A percentile compares a stretch with the other conserved stretches of the same genome.
Evolutionary conservation across 2,888 invertebrate genomes (phyloP).

Genomic region (Acanthosepion esculentum): DNA sequence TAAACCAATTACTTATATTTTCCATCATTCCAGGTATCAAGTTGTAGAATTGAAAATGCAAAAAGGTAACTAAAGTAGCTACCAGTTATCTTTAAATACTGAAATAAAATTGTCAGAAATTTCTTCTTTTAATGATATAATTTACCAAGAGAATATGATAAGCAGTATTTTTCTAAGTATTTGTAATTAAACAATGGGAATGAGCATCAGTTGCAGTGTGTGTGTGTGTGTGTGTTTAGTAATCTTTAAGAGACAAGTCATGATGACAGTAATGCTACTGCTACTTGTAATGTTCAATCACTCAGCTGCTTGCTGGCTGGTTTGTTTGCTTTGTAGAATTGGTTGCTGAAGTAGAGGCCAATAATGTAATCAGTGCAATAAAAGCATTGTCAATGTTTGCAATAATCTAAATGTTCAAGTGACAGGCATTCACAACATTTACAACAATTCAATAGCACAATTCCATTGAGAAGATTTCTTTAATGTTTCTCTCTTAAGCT

Average conservation of each 20-base stretch:
- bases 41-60: too few relatives aligned
- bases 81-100: too few relatives aligned
- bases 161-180: not conserved
- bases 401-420: not conserved
- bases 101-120: not conserved
- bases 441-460: not conserved
- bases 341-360: constrained; percentile 7
- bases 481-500: not conserved
- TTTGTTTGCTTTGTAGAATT: not conserved
- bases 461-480: constrained; percentile 20
- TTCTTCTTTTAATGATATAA: not conserved
- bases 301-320: not conserved
- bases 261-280: not conserved
- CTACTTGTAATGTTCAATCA: not conserved
- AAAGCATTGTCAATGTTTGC: constrained; percentile 43
- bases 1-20: too few relatives aligned
- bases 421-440: not conserved
- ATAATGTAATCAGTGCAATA: not conserved
- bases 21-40: too few relatives aligned
- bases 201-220: too few relatives aligned
- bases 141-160: not conserved
- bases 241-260: not conserved
- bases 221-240: not conserved
- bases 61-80: too few relatives aligned
- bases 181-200: not conserved